phyloP scores from a whole-genome alignment of 2,113 vertebrate species.

The Raphicerus campestris region DNA sequence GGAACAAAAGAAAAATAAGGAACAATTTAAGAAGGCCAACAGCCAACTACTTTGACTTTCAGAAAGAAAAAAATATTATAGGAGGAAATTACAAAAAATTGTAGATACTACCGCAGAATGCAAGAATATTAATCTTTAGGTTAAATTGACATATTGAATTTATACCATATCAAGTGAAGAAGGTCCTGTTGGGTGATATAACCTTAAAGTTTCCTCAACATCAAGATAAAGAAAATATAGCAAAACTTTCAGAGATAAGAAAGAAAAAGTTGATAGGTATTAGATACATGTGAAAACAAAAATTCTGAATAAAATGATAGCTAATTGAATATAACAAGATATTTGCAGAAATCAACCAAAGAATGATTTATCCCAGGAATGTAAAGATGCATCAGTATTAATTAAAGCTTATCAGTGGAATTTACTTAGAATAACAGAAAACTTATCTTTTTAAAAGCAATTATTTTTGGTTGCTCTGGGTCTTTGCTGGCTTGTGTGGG shows the following conservation, averaged over 20 bases:
- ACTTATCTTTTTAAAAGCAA: neutral
- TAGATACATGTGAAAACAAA: neutral
- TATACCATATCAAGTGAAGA: neutral
- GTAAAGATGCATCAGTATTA: neutral
- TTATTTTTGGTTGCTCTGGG: neutral
- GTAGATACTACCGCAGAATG: neutral
- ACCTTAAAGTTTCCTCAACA: neutral
- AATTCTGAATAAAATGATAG: neutral
- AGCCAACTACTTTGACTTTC: neutral
- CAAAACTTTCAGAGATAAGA: neutral
- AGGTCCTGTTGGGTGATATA: neutral
- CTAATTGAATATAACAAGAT: neutral
- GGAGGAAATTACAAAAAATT: neutral
- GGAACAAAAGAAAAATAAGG: neutral
- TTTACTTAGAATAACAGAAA: neutral
- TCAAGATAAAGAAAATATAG: neutral
- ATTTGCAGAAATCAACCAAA: neutral
- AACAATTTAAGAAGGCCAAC: neutral
- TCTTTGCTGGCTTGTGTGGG: neutral
- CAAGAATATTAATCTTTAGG: neutral
- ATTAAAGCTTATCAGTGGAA: neutral
- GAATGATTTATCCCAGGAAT: neutral
- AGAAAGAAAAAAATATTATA: neutral
- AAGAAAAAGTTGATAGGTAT: neutral
- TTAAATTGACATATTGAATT: neutral